Conservation (phyloP, 2,888 invertebrate species). For the Thysanoteuthis rhombus region DNA sequence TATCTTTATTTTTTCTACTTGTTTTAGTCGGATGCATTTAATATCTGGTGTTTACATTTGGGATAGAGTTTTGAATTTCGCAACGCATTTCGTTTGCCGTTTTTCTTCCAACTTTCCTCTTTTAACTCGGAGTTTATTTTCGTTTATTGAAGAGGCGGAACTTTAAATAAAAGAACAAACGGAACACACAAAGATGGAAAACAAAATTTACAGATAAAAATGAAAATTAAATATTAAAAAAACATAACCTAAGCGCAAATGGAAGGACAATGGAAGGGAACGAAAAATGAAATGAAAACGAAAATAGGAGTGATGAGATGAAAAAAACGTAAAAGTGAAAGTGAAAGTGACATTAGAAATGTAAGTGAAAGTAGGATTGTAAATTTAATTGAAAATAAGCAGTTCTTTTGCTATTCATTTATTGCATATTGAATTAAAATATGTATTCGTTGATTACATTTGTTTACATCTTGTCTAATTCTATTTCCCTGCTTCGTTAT, state of each 20-base stretch:
- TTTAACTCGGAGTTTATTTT: neutral
- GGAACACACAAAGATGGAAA: neutral
- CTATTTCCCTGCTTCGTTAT: neutral
- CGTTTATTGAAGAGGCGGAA: neutral
- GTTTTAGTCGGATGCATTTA: neutral
- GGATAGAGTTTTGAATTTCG: neutral
- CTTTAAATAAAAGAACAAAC: neutral
- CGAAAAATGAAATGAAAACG: neutral
- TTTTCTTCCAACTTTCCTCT: neutral
- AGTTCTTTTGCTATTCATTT: constrained; percentile 12
- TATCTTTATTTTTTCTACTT: neutral
- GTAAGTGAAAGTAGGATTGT: neutral
- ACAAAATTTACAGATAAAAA: neutral
- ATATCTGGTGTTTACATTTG: neutral
- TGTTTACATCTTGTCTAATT: constrained; percentile 12
- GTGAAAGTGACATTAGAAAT: neutral
- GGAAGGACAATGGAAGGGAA: neutral
- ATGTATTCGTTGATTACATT: constrained; percentile 12
- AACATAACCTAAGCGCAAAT: neutral
- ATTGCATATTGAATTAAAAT: neutral
- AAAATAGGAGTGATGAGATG: neutral
- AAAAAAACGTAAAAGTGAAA: neutral
- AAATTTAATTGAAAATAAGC: constrained; percentile 12
- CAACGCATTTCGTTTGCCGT: neutral
- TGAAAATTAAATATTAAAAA: neutral